These are phyloP conservation scores for Corvus moneduloides DNA, from an alignment of 2,113 vertebrate species.

Conservation along the genomic window DNA sequence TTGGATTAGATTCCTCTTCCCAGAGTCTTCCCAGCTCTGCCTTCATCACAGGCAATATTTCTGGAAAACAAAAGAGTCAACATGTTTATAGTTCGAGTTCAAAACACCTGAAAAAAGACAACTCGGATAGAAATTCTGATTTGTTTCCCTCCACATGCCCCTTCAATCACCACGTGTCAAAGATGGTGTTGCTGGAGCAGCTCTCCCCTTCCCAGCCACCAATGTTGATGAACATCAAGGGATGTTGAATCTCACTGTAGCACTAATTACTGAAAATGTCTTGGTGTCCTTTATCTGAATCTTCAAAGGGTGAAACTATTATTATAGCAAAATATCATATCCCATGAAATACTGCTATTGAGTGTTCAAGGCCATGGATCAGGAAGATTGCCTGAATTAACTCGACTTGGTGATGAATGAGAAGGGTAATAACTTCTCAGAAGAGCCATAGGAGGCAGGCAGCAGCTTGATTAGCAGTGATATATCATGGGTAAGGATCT, in stretches of 20 bases:
- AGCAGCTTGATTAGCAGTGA: slow-evolving; percentile 44
- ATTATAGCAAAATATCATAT: slow-evolving; percentile 20
- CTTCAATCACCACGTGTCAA: not conserved
- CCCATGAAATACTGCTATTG: slow-evolving; percentile 24
- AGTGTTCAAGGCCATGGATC: slow-evolving; percentile 27
- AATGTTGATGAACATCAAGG: not conserved
- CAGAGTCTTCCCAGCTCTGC: not conserved
- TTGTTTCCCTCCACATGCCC: rapidly evolving
- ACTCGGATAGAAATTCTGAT: not conserved
- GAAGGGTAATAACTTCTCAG: slow-evolving; percentile 45
- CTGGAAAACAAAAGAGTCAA: not conserved
- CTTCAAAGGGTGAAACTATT: slow-evolving; percentile 41
- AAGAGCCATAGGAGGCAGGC: slow-evolving; percentile 45
- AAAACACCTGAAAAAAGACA: not conserved
- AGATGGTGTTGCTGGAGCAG: not conserved
- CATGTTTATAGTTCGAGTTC: not conserved
- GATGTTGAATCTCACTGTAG: not conserved
- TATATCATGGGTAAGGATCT: slow-evolving; percentile 20
- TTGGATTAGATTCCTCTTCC: not conserved
- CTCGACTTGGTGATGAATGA: slow-evolving; percentile 28
- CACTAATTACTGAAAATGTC: slow-evolving; percentile 45
- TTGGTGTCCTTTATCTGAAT: slow-evolving; percentile 51
- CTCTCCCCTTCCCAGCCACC: not conserved
- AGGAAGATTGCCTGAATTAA: slow-evolving; percentile 43
- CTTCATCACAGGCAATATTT: not conserved